Percentiles rank a stretch among this genome's conserved stretches.
phyloP scores from a whole-genome alignment of 2,113 vertebrate species.

The Rhipidura dahli region DNA sequence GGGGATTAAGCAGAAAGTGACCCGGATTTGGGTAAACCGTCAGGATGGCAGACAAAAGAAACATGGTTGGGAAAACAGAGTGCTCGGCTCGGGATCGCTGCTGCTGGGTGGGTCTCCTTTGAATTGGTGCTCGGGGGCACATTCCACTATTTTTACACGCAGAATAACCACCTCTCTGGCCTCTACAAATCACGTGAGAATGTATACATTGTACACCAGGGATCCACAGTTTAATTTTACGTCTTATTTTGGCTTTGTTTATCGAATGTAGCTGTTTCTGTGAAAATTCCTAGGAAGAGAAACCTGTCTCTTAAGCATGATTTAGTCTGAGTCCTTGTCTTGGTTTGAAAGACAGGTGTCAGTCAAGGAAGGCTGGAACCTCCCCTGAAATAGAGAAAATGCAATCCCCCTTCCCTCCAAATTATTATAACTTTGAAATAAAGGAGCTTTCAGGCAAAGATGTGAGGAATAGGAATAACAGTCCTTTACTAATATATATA shows the following conservation, averaged over 20 bases:
- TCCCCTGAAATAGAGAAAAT: too few species aligned
- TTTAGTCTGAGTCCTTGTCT: background rate
- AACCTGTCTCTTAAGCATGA: background rate
- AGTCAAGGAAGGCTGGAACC: too few species aligned
- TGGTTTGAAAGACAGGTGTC: too few species aligned
- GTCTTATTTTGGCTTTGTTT: background rate
- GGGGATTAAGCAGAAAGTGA: background rate
- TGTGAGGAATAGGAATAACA: too few species aligned
- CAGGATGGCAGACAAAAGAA: background rate
- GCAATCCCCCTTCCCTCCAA: too few species aligned
- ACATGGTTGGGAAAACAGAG: background rate
- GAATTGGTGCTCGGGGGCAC: background rate
- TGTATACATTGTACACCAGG: background rate
- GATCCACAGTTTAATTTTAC: background rate
- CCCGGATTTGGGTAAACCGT: background rate
- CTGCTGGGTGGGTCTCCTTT: background rate
- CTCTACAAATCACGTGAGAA: background rate
- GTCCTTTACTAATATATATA: too few species aligned
- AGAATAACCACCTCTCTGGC: background rate
- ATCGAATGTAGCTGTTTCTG: background rate
- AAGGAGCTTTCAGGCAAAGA: too few species aligned
- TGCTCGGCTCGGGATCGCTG: background rate
- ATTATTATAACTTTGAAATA: too few species aligned
- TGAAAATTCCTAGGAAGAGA: background rate
- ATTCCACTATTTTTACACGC: background rate